A percentile compares a stretch with the other conserved stretches of the same genome.
Conservation (phyloP, 2,888 invertebrate genomes). For the Drosophila neutralis region DNA sequence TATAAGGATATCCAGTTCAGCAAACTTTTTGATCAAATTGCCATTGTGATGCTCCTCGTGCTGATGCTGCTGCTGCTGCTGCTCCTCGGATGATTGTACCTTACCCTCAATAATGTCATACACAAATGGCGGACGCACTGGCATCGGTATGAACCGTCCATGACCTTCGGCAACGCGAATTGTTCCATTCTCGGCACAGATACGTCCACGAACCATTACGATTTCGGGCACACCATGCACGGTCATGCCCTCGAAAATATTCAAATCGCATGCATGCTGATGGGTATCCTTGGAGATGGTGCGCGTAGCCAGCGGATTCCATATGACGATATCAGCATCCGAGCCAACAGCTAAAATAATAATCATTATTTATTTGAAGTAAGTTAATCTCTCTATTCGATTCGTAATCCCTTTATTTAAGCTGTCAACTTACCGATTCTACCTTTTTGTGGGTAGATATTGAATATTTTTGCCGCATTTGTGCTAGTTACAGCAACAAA, state of each 20-base stretch:
- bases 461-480: conserved; percentile 98
- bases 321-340: conserved; percentile 98
- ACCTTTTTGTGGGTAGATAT: conserved; percentile 98
- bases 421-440: conserved; percentile 87
- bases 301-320: conserved; percentile 94
- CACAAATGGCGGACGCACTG: conserved; percentile 90
- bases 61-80: conserved; percentile 17
- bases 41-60: conserved; percentile 64
- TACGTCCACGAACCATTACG: conserved; percentile 95
- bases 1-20: conserved; percentile 82
- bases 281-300: conserved; percentile 96
- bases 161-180: conserved; percentile 94
- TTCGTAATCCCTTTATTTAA: not conserved
- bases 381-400: not conserved
- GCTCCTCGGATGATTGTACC: conserved; percentile 55
- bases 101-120: conserved; percentile 86
- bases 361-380: not conserved
- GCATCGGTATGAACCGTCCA: conserved; percentile 94
- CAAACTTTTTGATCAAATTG: conserved; percentile 66
- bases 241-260: conserved; percentile 98
- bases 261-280: conserved; percentile 96
- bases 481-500: conserved; percentile 99
- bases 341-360: conserved; percentile 88
- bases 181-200: conserved; percentile 95
- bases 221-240: conserved; percentile 96